phyloP scores from a whole-genome alignment of 2,888 invertebrate genomes.

The Malacosoma neustria region DNA sequence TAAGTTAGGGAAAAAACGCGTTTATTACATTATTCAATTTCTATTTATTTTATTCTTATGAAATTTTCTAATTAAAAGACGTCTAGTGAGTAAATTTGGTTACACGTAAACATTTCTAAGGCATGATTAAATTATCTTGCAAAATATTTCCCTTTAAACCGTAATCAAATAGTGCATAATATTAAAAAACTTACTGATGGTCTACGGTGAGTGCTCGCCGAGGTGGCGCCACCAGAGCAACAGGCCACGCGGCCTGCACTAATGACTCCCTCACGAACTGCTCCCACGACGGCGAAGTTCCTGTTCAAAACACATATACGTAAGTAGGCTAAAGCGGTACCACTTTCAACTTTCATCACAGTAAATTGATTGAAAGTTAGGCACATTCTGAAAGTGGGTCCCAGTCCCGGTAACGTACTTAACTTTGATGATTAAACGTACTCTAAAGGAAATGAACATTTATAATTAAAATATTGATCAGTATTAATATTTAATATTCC shows the following conservation, averaged over 20 bases:
- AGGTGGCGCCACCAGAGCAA: constrained; percentile 67
- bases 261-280: constrained; percentile 74
- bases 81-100: no score
- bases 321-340: background rate
- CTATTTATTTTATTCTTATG: no score
- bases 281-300: constrained; percentile 73
- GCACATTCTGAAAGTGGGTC: background rate
- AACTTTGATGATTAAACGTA: background rate
- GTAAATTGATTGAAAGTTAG: background rate
- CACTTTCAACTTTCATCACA: background rate
- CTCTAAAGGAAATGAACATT: no score
- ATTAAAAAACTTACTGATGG: constrained; percentile 49
- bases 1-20: no score
- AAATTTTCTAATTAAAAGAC: no score
- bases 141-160: no score
- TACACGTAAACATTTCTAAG: no score
- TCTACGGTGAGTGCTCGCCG: constrained; percentile 62
- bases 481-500: no score
- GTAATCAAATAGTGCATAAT: no score
- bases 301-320: constrained; percentile 22
- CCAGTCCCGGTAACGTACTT: background rate
- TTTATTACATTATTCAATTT: no score
- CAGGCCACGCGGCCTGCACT: constrained; percentile 78
- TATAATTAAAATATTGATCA: no score
- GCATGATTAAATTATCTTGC: no score